These are phyloP conservation scores for Nomada ruficornis DNA, from an alignment of 2,888 invertebrate genomes.

Conservation along the genomic window DNA sequence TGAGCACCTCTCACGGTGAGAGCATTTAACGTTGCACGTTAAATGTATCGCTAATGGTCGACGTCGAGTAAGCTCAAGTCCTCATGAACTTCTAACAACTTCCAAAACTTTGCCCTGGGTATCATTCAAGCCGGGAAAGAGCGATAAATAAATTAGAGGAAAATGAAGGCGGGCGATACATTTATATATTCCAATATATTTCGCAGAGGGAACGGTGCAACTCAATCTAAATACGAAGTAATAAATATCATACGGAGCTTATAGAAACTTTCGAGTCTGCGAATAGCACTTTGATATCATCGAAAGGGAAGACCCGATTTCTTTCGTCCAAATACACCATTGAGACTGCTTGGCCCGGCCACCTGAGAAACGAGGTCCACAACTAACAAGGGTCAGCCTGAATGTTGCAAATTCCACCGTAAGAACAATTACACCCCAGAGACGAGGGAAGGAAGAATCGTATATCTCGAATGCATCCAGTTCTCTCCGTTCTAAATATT, in stretches of 20 bases:
- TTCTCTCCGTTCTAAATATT: slow-evolving; percentile 20
- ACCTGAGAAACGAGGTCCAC: not conserved
- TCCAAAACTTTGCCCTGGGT: not conserved
- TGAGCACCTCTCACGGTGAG: slow-evolving; percentile 6
- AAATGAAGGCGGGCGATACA: not conserved
- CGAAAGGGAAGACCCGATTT: not conserved
- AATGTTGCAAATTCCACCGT: slow-evolving; percentile 21
- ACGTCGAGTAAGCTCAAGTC: slow-evolving; percentile 19
- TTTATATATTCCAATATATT: not conserved
- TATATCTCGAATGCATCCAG: slow-evolving; percentile 46
- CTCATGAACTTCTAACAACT: slow-evolving; percentile 7
- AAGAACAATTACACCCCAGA: slow-evolving; percentile 48
- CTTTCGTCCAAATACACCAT: not conserved
- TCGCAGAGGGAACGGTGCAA: no score
- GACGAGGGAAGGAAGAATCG: slow-evolving; percentile 33
- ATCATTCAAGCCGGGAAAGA: slow-evolving; percentile 1
- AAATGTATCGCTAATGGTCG: slow-evolving; percentile 34
- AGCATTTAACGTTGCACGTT: not conserved
- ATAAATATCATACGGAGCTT: not conserved
- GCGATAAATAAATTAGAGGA: slow-evolving; percentile 4
- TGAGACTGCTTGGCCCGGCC: slow-evolving; percentile 11
- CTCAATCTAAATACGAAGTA: not conserved
- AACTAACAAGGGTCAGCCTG: not conserved
- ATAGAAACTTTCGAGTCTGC: not conserved
- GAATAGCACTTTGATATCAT: slow-evolving; percentile 12